phyloP scores from a whole-genome alignment of 2,888 invertebrate genomes.

The Tridacna gigas region DNA sequence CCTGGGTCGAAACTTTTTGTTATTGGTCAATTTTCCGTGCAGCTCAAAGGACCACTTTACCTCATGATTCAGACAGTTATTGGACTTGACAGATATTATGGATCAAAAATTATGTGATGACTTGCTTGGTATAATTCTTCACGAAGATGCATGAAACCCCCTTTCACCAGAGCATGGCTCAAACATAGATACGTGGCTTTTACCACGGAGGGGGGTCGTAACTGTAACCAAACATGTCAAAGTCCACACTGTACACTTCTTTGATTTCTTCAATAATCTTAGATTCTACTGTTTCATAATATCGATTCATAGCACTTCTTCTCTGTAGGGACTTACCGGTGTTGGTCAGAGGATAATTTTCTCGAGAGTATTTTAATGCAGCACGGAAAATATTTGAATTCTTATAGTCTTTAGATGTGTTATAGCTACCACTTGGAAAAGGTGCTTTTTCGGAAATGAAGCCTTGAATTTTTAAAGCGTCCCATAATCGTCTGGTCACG shows the following conservation, averaged over 20 bases:
- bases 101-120: no score
- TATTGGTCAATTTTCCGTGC: no score
- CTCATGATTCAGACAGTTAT: no score
- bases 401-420: not conserved
- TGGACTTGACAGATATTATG: no score
- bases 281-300: not conserved
- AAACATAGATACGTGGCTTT: not conserved
- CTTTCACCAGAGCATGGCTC: no score
- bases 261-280: conserved; percentile 3
- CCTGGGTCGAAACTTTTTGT: no score
- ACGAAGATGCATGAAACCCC: no score
- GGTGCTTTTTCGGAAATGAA: not conserved
- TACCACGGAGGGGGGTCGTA: not conserved
- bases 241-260: conserved; percentile 10
- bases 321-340: conserved; percentile 2
- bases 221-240: conserved; percentile 22
- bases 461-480: conserved; percentile 10
- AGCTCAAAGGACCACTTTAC: no score
- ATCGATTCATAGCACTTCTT: not conserved
- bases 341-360: not conserved
- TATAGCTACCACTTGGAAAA: not conserved
- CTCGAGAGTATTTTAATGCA: not conserved
- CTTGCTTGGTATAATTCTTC: no score
- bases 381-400: conserved; percentile 9
- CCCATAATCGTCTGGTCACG: not conserved